A percentile compares a stretch with the other conserved stretches of the same genome.
phyloP scores from a whole-genome alignment of 2,113 vertebrate species.

The Aix galericulata region DNA sequence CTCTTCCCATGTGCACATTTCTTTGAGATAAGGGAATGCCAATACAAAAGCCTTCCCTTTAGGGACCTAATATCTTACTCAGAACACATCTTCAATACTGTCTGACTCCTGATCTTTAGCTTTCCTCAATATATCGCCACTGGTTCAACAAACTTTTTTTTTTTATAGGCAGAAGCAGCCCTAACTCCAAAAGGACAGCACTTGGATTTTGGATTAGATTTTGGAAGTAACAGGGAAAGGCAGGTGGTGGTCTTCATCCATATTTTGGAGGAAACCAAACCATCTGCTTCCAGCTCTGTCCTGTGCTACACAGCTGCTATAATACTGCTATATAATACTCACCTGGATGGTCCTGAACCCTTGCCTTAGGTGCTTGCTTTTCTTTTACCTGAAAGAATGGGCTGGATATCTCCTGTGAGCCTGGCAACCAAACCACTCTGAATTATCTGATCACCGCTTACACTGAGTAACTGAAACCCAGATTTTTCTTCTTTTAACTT shows the following conservation, averaged over 20 bases:
- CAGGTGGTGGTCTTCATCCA: background rate
- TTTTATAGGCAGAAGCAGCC: background rate
- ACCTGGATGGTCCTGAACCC: background rate
- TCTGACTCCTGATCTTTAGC: background rate
- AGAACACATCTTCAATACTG: background rate
- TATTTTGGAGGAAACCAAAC: accelerated
- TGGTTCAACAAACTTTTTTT: background rate
- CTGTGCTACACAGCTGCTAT: background rate
- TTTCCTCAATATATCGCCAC: background rate
- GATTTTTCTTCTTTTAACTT: background rate
- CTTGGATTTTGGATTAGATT: background rate
- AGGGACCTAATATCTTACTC: background rate
- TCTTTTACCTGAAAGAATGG: background rate
- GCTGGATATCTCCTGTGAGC: background rate
- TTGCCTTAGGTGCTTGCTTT: background rate
- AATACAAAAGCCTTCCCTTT: background rate
- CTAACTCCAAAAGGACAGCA: background rate
- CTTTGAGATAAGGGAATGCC: background rate
- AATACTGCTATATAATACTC: background rate
- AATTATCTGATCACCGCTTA: background rate
- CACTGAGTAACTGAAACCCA: background rate
- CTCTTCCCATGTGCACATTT: background rate
- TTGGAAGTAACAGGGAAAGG: background rate
- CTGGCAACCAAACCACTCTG: background rate
- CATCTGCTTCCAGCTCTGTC: background rate